Percentiles rank a stretch among this genome's conserved stretches.
phyloP scores from a whole-genome alignment of 2,888 invertebrate genomes.

The Nemotelus nigrinus region DNA sequence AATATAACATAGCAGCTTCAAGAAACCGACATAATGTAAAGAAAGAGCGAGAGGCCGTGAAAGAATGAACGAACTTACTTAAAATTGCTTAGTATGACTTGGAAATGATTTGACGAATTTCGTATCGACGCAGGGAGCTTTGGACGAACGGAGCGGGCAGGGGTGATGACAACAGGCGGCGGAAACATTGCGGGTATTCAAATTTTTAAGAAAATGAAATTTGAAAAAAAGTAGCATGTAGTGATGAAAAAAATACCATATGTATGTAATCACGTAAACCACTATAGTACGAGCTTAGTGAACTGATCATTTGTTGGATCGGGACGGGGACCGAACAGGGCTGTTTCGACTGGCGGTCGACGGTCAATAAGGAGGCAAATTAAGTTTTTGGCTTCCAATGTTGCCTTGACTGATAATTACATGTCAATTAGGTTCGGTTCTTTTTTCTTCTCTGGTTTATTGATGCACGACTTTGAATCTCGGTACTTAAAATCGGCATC shows the following conservation, averaged over 20 bases:
- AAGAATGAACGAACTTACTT: conserved; percentile 32
- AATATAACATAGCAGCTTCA: neutral
- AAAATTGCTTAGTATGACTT: conserved; percentile 43
- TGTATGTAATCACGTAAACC: conserved; percentile 38
- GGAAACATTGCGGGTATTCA: conserved; percentile 35
- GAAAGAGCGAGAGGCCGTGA: neutral
- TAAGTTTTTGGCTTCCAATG: conserved; percentile 49
- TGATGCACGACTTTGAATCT: conserved; percentile 39
- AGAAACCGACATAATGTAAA: neutral
- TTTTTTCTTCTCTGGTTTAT: conserved; percentile 31
- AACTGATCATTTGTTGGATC: neutral
- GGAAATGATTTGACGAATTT: conserved; percentile 42
- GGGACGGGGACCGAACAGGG: neutral
- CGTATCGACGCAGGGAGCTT: neutral
- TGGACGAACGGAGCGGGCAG: neutral
- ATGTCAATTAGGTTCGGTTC: conserved; percentile 50
- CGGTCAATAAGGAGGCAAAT: conserved; percentile 49
- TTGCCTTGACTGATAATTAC: conserved; percentile 49
- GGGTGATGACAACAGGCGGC: neutral
- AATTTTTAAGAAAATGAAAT: conserved; percentile 37
- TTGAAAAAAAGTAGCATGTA: conserved; percentile 14
- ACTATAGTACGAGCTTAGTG: neutral
- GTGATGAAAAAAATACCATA: conserved; percentile 11
- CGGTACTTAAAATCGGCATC: conserved; percentile 35
- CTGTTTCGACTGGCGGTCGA: conserved; percentile 21